These are phyloP conservation scores for Caenorhabditis sp. DNA, from an alignment of 2,888 invertebrate species.

Conservation along the genomic window DNA sequence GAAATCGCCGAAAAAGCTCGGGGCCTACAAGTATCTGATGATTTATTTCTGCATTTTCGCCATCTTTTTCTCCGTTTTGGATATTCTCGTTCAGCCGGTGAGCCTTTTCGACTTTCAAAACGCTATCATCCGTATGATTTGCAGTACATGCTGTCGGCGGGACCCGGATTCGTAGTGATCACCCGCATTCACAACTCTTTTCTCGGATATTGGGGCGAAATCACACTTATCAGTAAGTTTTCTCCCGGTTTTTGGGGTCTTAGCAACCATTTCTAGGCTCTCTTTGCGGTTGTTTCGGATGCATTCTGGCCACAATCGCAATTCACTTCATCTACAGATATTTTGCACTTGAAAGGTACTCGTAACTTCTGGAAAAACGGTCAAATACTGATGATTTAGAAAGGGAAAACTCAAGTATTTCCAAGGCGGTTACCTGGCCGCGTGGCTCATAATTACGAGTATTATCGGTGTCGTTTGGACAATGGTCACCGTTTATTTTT, in stretches of 20 bases:
- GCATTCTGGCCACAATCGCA: slow-evolving; percentile 24
- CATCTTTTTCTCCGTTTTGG: slow-evolving; percentile 36
- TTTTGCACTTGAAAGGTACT: slow-evolving; percentile 37
- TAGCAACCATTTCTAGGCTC: slow-evolving; percentile 11
- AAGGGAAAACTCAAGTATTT: slow-evolving; percentile 31
- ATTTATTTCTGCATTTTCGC: slow-evolving; percentile 46
- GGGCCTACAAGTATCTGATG: slow-evolving; percentile 44
- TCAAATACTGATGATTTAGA: too few species aligned
- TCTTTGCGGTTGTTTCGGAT: slow-evolving; percentile 32
- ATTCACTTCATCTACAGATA: slow-evolving; percentile 48
- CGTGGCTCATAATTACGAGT: slow-evolving; percentile 15
- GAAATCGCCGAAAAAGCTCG: slow-evolving; percentile 45
- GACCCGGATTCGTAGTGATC: slow-evolving; percentile 9
- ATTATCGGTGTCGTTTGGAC: slow-evolving; percentile 28
- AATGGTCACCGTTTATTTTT: slow-evolving; percentile 29
- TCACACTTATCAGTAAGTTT: slow-evolving; percentile 15
- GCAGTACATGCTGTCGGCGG: slow-evolving; percentile 32
- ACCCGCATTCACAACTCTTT: background rate
- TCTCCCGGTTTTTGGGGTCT: background rate
- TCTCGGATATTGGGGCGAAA: background rate
- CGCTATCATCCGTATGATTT: background rate
- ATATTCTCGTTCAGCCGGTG: slow-evolving; percentile 42
- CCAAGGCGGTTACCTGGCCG: slow-evolving; percentile 14
- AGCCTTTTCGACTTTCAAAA: background rate
- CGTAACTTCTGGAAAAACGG: background rate